Evolutionary conservation across 2,797 vertebrate genomes (phyloP).

Genomic region (Halcyon leucocephala): DNA sequence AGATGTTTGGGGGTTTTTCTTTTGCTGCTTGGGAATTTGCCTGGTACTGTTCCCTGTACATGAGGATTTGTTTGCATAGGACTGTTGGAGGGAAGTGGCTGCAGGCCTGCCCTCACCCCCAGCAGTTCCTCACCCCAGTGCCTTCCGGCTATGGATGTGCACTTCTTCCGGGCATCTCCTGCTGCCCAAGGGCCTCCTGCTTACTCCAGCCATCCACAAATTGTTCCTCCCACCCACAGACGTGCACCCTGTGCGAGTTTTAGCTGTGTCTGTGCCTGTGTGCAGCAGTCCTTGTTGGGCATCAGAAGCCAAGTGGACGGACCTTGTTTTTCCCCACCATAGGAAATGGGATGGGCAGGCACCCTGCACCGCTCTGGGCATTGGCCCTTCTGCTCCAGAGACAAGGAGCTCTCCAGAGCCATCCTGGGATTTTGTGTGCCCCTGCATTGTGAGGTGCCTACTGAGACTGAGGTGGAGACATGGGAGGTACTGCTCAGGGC

Average conservation of each 20-base stretch:
- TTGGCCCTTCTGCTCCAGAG: neutral
- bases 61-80: neutral
- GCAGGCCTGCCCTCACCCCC: neutral
- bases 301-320: neutral
- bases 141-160: neutral
- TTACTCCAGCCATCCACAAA: neutral
- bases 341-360: neutral
- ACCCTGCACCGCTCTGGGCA: rapidly evolving
- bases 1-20: neutral
- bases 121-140: neutral
- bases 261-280: rapidly evolving
- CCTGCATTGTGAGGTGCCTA: neutral
- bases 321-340: neutral
- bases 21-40: neutral
- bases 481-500: neutral
- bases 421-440: neutral
- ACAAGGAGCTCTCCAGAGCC: neutral
- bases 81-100: rapidly evolving
- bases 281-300: neutral
- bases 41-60: neutral
- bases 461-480: neutral
- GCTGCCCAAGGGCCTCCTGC: neutral
- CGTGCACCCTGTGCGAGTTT: neutral
- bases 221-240: neutral
- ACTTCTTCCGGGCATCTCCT: neutral